Base-by-base conservation (phyloP, 2,113 vertebrate genomes). In the Tachysurus vachellii region DNA sequence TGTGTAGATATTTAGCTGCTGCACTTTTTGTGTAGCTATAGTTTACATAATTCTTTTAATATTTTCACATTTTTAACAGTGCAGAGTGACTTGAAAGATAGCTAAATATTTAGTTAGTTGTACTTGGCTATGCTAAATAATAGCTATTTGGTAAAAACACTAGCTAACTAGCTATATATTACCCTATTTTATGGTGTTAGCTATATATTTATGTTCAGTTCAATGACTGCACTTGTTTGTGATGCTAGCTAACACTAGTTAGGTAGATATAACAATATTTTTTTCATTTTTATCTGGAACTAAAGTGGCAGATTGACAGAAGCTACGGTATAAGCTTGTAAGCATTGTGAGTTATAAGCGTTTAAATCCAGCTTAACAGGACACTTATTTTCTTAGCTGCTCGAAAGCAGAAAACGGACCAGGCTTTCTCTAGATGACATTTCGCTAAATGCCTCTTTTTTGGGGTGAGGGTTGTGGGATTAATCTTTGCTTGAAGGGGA, bases 381-480 rank as follows among this genome's bases (percentile, higher is more conserved):
- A 77, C 75, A 9, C 44, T 9, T 5, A 36, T 36, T 47, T 75
- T 75, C 12, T 54, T 54, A 3, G 6, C 26, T 28, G 47, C 54
- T 76, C 44, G 17, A 79, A 54, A 28, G 26, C 47, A 54, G 26
- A 54, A 54, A 28, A 11, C 50, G 28, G 5, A n/a, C 5, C 23
- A 14, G 13, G 23, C 44, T 79, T 54, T 54, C 13, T 54, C 50
- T 53, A 76, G 47, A 17, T 88, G 90, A 42, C 89, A 88, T 80
- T 75, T 83, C 11, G 68, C 80, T 83, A 83, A 83, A 83, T 82
- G 59, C 11, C 42, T 81, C n/a, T 62, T 82, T 82, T 70, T 87
- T 90, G 57, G 79, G 53, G 31, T 54, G 31, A 36, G 83, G 36
- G 54, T 54, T 26, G 26, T 64, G 47, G 47, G 44, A 53, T 26